Conservation (phyloP, 2,797 vertebrate species). For the Gallinago stenura region DNA sequence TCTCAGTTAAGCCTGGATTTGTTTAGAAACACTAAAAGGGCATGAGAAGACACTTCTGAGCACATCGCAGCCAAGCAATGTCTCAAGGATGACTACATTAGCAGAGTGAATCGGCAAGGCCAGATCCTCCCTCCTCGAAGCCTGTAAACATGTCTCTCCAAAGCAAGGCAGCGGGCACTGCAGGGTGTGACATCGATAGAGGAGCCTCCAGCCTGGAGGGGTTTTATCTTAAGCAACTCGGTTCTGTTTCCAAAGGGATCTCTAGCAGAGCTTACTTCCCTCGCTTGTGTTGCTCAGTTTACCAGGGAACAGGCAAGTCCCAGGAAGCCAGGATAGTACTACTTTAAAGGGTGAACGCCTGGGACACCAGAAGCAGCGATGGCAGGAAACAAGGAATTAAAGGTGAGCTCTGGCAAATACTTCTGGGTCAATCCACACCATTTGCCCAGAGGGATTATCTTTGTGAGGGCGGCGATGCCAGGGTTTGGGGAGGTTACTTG, state of each 20-base stretch:
- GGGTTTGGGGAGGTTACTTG: background rate
- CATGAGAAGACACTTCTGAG: background rate
- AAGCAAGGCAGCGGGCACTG: background rate
- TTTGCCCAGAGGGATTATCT: background rate
- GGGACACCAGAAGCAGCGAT: background rate
- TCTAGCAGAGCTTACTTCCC: background rate
- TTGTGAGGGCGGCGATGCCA: background rate
- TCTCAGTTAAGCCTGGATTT: background rate
- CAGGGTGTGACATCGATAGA: background rate
- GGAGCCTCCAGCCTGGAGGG: background rate
- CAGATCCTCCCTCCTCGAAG: background rate
- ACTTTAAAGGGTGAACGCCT: background rate
- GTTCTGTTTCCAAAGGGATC: background rate
- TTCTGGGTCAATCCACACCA: background rate
- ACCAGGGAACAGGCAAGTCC: background rate
- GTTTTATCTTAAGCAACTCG: background rate
- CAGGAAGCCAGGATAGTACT: background rate
- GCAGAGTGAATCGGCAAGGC: background rate
- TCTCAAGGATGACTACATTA: background rate
- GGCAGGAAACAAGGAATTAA: background rate
- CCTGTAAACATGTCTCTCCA: background rate
- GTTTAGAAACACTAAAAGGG: background rate
- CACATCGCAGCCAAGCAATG: background rate
- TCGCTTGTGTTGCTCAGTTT: background rate
- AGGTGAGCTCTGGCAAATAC: background rate